Conservation (phyloP, 2,113 vertebrate genomes). For the Oryzias javanicus region DNA sequence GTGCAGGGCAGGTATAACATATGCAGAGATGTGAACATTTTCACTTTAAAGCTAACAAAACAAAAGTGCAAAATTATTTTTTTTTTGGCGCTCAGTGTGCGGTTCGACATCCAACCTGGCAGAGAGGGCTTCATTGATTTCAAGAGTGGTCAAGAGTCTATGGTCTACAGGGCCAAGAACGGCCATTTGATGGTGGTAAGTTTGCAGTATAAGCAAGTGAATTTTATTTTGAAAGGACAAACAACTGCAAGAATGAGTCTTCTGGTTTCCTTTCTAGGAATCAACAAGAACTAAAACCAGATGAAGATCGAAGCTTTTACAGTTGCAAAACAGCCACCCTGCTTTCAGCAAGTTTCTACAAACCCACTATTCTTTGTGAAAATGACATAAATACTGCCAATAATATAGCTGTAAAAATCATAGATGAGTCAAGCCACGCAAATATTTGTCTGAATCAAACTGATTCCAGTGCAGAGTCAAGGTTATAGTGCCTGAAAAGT, state of each 20-base stretch:
- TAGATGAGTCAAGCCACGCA: conserved; percentile 1
- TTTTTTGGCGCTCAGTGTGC: conserved; percentile 78
- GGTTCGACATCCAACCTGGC: conserved; percentile 85
- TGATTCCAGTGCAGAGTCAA: conserved; percentile 1
- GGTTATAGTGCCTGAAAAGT: conserved; percentile 1
- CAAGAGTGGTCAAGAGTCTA: conserved; percentile 81
- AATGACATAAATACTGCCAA: conserved; percentile 36
- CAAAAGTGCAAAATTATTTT: neutral
- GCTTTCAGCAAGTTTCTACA: conserved; percentile 30
- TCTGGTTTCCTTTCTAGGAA: conserved; percentile 48
- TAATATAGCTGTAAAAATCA: conserved; percentile 4
- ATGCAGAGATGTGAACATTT: conserved; percentile 7
- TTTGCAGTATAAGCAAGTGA: neutral
- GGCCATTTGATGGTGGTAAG: conserved; percentile 93
- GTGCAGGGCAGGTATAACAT: conserved; percentile 85
- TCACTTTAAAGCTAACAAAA: neutral
- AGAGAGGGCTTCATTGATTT: conserved; percentile 91
- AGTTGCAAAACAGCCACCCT: conserved; percentile 30
- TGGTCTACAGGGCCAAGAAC: conserved; percentile 89
- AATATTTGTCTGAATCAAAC: conserved; percentile 17
- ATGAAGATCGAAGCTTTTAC: conserved; percentile 40
- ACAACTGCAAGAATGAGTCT: neutral
- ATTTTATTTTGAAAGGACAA: neutral
- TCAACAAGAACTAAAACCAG: conserved; percentile 64
- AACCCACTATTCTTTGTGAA: conserved; percentile 13